Conservation (phyloP, 2,113 vertebrate genomes). For the Lophura nycthemera region DNA sequence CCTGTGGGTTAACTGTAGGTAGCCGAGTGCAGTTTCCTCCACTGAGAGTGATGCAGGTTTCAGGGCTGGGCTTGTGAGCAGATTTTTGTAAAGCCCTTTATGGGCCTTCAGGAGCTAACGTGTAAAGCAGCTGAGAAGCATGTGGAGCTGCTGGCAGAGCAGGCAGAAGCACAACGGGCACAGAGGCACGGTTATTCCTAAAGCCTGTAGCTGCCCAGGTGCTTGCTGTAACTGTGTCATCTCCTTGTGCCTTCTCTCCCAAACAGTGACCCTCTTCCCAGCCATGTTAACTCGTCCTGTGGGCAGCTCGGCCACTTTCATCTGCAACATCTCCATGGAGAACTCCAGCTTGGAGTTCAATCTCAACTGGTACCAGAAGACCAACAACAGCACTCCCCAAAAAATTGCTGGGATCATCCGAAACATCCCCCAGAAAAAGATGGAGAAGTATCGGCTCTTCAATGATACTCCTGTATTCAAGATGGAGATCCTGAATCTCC, state of each 20-base stretch:
- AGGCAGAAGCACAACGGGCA: not conserved
- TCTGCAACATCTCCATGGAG: slow-evolving; percentile 58
- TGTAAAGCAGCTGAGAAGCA: not conserved
- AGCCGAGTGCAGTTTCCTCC: not conserved
- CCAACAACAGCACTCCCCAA: not conserved
- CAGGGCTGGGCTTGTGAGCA: not conserved
- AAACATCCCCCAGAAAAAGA: rapidly evolving
- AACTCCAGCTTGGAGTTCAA: not conserved
- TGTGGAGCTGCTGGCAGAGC: not conserved
- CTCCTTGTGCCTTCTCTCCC: not conserved
- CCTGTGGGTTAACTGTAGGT: not conserved
- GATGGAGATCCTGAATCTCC: slow-evolving; percentile 51
- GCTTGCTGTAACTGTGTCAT: not conserved
- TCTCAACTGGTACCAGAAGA: slow-evolving; percentile 62
- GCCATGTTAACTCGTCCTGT: not conserved
- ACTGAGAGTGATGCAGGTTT: not conserved
- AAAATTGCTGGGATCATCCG: slow-evolving; percentile 52
- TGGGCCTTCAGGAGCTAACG: not conserved
- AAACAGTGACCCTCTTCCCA: slow-evolving; percentile 49
- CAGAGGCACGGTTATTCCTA: not conserved
- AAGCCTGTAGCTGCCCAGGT: not conserved
- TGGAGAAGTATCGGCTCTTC: slow-evolving; percentile 1
- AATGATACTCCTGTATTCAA: not conserved
- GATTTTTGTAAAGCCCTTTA: not conserved
- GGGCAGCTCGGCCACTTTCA: slow-evolving; percentile 51